Evolutionary conservation across 53 echinoderm and acorn worm genomes (phyloP).

Genomic region (Crossaster papposus): DNA sequence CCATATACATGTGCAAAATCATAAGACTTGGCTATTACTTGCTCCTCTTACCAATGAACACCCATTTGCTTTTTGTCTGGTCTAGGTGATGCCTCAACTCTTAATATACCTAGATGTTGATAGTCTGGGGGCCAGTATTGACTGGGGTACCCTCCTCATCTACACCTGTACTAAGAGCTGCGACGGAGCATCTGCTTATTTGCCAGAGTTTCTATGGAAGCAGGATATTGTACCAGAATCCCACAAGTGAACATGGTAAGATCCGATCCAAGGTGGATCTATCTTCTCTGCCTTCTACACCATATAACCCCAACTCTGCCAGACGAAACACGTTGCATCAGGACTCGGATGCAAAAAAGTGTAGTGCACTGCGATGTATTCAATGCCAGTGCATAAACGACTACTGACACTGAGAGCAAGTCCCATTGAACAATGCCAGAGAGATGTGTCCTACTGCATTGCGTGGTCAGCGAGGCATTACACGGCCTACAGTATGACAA

Average conservation of each 20-base stretch:
- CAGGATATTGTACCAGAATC: conserved; percentile 62
- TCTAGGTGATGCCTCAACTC: conserved; percentile 90
- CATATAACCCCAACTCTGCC: too few relatives aligned
- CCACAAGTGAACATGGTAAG: background rate
- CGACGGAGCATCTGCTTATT: conserved; percentile 70
- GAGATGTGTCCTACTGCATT: background rate
- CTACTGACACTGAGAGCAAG: background rate
- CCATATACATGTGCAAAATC: background rate
- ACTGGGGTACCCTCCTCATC: conserved; percentile 91
- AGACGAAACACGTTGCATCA: too few relatives aligned
- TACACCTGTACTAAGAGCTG: conserved; percentile 91
- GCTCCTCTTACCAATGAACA: background rate
- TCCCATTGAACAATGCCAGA: background rate
- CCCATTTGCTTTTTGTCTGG: background rate
- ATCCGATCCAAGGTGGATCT: background rate
- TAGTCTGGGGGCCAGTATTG: conserved; percentile 79
- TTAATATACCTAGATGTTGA: conserved; percentile 82
- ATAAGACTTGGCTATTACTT: background rate
- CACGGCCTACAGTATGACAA: background rate
- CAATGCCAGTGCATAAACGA: too few relatives aligned
- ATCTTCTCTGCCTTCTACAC: too few relatives aligned
- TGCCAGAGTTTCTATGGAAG: conserved; percentile 89
- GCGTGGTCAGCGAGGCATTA: background rate
- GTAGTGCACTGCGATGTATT: too few relatives aligned
- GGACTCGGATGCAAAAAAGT: too few relatives aligned